Conservation (phyloP, 2,113 vertebrate genomes). For the Cololabis saira region DNA sequence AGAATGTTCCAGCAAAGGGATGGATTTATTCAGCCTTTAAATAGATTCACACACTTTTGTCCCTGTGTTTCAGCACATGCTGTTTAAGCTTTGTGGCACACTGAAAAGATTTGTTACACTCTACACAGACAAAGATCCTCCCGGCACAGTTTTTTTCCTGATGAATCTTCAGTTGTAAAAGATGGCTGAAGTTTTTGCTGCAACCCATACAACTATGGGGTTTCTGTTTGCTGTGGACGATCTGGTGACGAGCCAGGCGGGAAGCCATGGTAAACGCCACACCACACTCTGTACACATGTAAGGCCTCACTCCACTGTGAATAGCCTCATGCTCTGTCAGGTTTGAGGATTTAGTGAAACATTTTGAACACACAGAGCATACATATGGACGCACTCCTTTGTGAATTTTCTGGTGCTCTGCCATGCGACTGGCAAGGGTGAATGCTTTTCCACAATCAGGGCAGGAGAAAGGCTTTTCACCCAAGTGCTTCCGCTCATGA, state of each 20-base stretch:
- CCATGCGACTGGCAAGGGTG: slow-evolving; percentile 84
- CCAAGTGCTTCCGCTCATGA: slow-evolving; percentile 86
- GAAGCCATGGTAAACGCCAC: slow-evolving; percentile 80
- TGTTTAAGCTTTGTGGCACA: slow-evolving; percentile 63
- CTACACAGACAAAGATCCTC: slow-evolving; percentile 69
- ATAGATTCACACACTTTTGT: slow-evolving; percentile 14
- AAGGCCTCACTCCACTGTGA: slow-evolving; percentile 75
- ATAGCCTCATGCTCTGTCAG: slow-evolving; percentile 78
- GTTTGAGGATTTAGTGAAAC: slow-evolving; percentile 82
- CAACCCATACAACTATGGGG: slow-evolving; percentile 56
- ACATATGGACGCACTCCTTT: slow-evolving; percentile 49
- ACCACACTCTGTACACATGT: slow-evolving; percentile 75
- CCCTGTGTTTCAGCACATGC: slow-evolving; percentile 64
- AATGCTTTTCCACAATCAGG: slow-evolving; percentile 82
- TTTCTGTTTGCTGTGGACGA: slow-evolving; percentile 58
- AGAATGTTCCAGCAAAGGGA: too few relatives aligned
- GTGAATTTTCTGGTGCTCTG: slow-evolving; percentile 85
- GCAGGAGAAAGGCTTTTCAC: slow-evolving; percentile 84
- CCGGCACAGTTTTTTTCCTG: slow-evolving; percentile 63
- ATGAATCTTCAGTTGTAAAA: slow-evolving; percentile 56
- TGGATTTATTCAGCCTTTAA: slow-evolving; percentile 1
- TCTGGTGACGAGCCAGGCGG: slow-evolving; percentile 73
- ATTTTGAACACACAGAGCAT: slow-evolving; percentile 71
- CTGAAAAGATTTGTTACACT: slow-evolving; percentile 71
- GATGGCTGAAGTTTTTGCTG: slow-evolving; percentile 58